Conservation (phyloP, 2,888 invertebrate species). For the Eupithecia subfuscata region DNA sequence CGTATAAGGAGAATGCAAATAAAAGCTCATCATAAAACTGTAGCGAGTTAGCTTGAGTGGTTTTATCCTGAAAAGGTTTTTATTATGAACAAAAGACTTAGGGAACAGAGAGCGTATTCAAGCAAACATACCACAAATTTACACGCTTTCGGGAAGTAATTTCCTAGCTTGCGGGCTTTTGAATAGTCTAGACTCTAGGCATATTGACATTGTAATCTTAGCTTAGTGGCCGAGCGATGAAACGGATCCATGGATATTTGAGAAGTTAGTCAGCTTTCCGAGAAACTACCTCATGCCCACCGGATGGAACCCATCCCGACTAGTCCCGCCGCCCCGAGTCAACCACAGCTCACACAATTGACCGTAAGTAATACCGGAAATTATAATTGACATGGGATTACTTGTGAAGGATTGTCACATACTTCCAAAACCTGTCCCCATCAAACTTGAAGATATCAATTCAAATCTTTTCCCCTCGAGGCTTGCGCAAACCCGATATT, state of each 20-base stretch:
- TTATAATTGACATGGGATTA: slow-evolving; percentile 71
- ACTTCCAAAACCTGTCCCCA: slow-evolving; percentile 59
- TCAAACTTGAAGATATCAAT: slow-evolving; percentile 43
- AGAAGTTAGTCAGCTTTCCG: slow-evolving; percentile 61
- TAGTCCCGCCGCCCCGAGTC: slow-evolving; percentile 52
- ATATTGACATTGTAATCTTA: slow-evolving; percentile 75
- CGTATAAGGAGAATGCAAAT: slow-evolving; percentile 45
- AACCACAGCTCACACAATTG: slow-evolving; percentile 65
- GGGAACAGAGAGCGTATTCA: slow-evolving; percentile 11
- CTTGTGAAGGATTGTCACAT: slow-evolving; percentile 63
- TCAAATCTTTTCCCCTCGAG: slow-evolving; percentile 47
- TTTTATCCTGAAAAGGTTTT: slow-evolving; percentile 31
- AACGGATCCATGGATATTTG: slow-evolving; percentile 51
- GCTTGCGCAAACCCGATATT: slow-evolving; percentile 55
- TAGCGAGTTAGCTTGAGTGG: slow-evolving; percentile 40
- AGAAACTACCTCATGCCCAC: slow-evolving; percentile 56
- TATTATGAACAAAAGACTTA: slow-evolving; percentile 13
- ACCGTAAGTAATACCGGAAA: slow-evolving; percentile 74
- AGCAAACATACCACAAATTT: slow-evolving; percentile 22
- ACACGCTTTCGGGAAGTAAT: slow-evolving; percentile 51
- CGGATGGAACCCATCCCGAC: slow-evolving; percentile 51
- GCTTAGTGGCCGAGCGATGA: slow-evolving; percentile 52
- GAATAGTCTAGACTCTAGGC: slow-evolving; percentile 62
- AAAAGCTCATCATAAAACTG: slow-evolving; percentile 46
- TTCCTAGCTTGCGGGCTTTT: slow-evolving; percentile 53